Base-by-base conservation (phyloP, 2,113 vertebrate species). In the Macroglossus sobrinus region DNA sequence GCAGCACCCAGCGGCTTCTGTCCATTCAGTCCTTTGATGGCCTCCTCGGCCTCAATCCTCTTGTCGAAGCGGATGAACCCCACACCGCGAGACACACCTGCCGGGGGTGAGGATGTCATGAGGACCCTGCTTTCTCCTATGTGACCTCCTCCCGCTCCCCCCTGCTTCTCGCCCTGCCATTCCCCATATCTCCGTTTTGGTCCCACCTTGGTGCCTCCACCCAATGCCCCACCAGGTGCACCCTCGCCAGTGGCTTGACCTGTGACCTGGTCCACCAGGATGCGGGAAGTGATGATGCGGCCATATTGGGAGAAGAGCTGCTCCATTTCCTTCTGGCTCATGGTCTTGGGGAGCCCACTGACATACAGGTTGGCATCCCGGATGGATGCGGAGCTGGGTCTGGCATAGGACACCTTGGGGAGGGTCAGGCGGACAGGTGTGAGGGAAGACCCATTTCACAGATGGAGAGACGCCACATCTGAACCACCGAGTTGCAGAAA, bases 31-130 rank as follows among this genome's bases (percentile, higher is more conserved):
- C 99, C 99, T 95, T 99, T 99, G 98, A 99, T 99, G 96, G 99
- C 99, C 97, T 99, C 99, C 97, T 99, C 99, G 0, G 99, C 99
- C 98, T 99, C 99, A 64, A 99, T 99, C 50, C 99, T 99, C 97
- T 99, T 99, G 98, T 99, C 99, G 45, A 99, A 99, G 96, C 99
- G 99, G 98, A 99, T 99, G 98, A 99, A 99, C 4, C 99, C 99
- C 96, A 99, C 99, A 57, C 99, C 99, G 93, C 99, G 99, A 50
- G 99, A 99, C 98, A 99, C 99, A 57, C 99, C 99, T 99, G 99
- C 93, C 93, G 96, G 84, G 92, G 28, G 85, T 19, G 4, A 43
- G 64, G 45, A 21, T 4, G 7, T 68, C n/a, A 1, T n/a, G 26
- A 74, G 57, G 24, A 35, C n/a, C 8, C 79, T 5, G 64, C 10